Evolutionary conservation across 2,113 vertebrate species (phyloP).

Genomic region (Brienomyrus longianalis): DNA sequence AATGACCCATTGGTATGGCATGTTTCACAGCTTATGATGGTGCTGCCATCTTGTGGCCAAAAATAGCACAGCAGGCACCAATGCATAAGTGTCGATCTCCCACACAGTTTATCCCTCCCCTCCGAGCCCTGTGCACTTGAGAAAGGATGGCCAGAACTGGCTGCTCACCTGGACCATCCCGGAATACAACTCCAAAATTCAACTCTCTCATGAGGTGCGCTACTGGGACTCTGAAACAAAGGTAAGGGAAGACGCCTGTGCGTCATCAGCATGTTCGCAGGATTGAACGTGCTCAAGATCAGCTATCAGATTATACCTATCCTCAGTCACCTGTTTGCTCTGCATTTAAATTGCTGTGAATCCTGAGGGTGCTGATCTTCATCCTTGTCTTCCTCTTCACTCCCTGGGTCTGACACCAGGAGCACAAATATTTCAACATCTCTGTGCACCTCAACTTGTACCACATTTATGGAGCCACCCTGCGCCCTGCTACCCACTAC

Average conservation of each 20-base stretch:
- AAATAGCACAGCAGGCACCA: neutral
- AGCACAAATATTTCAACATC: neutral
- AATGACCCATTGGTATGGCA: neutral
- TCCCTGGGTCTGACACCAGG: conserved; percentile 19
- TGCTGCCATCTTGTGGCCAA: conserved; percentile 42
- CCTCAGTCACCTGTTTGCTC: neutral
- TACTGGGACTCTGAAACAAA: conserved; percentile 32
- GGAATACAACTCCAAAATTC: fast-evolving
- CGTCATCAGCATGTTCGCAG: neutral
- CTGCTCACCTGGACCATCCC: conserved; percentile 41
- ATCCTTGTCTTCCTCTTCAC: neutral
- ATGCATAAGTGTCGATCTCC: neutral
- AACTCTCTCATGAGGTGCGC: conserved; percentile 32
- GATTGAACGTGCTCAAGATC: neutral
- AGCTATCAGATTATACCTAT: neutral
- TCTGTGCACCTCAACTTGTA: neutral
- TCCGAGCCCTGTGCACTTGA: conserved; percentile 33
- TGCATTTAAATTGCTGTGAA: neutral
- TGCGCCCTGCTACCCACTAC: conserved; percentile 38
- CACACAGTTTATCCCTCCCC: conserved; percentile 44
- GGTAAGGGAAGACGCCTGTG: conserved; percentile 24
- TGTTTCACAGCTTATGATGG: neutral
- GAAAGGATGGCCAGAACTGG: conserved; percentile 25
- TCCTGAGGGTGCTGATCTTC: neutral
- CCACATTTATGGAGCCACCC: conserved; percentile 16